Evolutionary conservation across 2,888 invertebrate species (phyloP).

Genomic region (Acleris literana): DNA sequence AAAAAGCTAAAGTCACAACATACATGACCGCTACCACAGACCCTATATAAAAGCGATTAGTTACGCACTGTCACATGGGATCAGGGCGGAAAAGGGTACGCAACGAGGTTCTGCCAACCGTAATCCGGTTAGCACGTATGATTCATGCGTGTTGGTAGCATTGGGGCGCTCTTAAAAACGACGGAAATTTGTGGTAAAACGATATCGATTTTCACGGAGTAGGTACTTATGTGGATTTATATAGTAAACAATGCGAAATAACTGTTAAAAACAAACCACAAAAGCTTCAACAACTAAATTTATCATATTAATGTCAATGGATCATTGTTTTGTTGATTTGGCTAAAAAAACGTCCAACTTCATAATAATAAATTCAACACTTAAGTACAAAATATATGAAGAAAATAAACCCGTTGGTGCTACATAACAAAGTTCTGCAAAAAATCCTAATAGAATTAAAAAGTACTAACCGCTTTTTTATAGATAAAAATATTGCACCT

Average conservation of each 20-base stretch:
- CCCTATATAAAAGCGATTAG: slow-evolving; percentile 55
- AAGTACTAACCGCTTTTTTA: background rate
- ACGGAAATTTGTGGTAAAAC: slow-evolving; percentile 12
- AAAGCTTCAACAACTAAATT: too few relatives aligned
- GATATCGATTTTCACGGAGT: too few relatives aligned
- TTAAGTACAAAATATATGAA: too few relatives aligned
- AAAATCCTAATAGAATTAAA: background rate
- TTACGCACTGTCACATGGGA: slow-evolving; percentile 57
- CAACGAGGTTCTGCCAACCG: slow-evolving; percentile 71
- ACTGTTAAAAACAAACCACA: too few relatives aligned
- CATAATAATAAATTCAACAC: too few relatives aligned
- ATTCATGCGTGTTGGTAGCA: slow-evolving; percentile 65
- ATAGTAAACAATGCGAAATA: too few relatives aligned
- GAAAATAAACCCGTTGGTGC: too few relatives aligned
- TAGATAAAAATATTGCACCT: slow-evolving; percentile 38
- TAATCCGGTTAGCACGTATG: slow-evolving; percentile 77
- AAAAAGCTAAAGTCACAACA: slow-evolving; percentile 6
- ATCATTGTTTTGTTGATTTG: too few relatives aligned
- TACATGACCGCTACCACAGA: slow-evolving; percentile 31
- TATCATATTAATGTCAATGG: too few relatives aligned
- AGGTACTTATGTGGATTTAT: too few relatives aligned
- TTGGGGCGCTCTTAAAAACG: slow-evolving; percentile 38
- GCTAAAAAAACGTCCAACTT: too few relatives aligned
- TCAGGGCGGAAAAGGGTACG: slow-evolving; percentile 72
- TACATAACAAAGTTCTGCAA: too few relatives aligned